Evolutionary conservation across 2,888 invertebrate genomes (phyloP).

Genomic region (Bellardia bayeri): DNA sequence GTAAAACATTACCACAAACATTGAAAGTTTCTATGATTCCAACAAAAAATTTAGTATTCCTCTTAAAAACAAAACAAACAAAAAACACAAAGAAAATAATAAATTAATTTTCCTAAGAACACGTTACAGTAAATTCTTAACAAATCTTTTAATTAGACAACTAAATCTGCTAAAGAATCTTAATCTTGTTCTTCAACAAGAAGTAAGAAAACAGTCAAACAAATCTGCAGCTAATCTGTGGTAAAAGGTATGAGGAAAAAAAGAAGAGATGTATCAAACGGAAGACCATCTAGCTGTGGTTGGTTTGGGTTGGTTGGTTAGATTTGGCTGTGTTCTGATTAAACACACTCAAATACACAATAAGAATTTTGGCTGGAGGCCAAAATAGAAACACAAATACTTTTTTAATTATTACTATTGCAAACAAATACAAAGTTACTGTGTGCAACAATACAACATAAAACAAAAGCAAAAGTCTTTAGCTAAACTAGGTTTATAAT

Average conservation of each 20-base stretch:
- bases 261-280: not conserved
- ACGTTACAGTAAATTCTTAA: conserved; percentile 38
- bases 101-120: conserved; percentile 14
- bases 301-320: not conserved
- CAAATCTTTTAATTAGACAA: conserved; percentile 63
- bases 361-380: conserved; percentile 55
- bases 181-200: not conserved
- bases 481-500: conserved; percentile 63
- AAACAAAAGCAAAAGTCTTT: conserved; percentile 12
- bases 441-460: not conserved
- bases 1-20: conserved; percentile 22
- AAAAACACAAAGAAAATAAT: not conserved
- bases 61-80: not conserved
- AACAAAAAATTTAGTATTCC: not conserved
- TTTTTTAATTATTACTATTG: conserved; percentile 60
- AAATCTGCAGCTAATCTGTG: conserved; percentile 53
- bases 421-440: conserved; percentile 30
- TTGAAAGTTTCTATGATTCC: not conserved
- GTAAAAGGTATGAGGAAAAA: conserved; percentile 4
- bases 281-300: not conserved
- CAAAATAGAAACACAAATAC: conserved; percentile 47
- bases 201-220: not conserved
- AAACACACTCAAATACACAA: not conserved
- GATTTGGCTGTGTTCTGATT: conserved; percentile 1
- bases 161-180: conserved; percentile 53